These are phyloP conservation scores for Gallinago solitaria DNA, from an alignment of 2,797 vertebrate genomes.

Conservation along the genomic window DNA sequence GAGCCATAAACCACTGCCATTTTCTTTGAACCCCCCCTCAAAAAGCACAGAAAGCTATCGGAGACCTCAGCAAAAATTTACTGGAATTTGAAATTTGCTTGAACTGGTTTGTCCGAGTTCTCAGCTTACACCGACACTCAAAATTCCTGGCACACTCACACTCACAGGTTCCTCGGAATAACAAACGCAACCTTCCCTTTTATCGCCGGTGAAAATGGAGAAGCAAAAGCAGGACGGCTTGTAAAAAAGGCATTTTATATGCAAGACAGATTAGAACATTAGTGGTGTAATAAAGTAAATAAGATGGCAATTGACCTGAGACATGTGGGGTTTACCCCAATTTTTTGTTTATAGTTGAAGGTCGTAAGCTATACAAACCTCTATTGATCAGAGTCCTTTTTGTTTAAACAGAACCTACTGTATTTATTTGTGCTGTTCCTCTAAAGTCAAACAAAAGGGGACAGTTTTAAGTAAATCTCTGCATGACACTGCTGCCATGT, in stretches of 20 bases:
- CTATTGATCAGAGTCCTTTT: constrained; percentile 80
- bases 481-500: constrained; percentile 77
- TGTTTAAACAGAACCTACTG: constrained; percentile 83
- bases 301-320: constrained; percentile 77
- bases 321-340: constrained; percentile 77
- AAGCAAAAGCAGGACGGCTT: background rate
- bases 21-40: background rate
- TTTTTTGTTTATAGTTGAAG: constrained; percentile 78
- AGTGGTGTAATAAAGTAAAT: constrained; percentile 75
- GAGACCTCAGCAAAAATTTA: constrained; percentile 3
- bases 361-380: constrained; percentile 80
- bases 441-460: constrained; percentile 81
- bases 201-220: background rate
- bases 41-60: background rate
- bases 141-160: background rate
- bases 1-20: background rate
- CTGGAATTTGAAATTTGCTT: constrained; percentile 20
- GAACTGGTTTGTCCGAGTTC: background rate
- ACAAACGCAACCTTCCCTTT: constrained; percentile 4
- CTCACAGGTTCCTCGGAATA: constrained; percentile 25
- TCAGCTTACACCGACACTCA: background rate
- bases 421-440: constrained; percentile 79
- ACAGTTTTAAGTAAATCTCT: constrained; percentile 74
- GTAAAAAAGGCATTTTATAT: constrained; percentile 48
- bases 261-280: constrained; percentile 74